Evolutionary conservation across 2,888 invertebrate species (phyloP).

Genomic region (Spilosoma lubricipeda): DNA sequence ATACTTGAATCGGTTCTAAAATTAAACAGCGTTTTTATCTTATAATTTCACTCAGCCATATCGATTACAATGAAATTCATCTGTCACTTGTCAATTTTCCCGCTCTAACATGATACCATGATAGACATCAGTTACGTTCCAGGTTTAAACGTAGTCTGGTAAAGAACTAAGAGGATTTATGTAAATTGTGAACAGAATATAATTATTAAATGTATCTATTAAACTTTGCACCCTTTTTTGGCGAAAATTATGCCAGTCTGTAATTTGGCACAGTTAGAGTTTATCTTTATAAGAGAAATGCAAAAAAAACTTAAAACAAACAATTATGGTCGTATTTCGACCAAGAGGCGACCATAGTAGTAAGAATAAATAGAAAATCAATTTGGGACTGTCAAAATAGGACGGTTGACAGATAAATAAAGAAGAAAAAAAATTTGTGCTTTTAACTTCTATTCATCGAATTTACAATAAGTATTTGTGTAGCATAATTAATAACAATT

Average conservation of each 20-base stretch:
- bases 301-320: too few species aligned
- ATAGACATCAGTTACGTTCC: too few species aligned
- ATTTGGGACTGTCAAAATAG: background rate
- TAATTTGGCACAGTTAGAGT: too few species aligned
- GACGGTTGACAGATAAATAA: too few species aligned
- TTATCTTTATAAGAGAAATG: too few species aligned
- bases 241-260: too few species aligned
- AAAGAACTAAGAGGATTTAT: background rate
- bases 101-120: background rate
- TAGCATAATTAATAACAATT: background rate
- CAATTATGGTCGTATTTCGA: too few species aligned
- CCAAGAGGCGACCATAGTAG: too few species aligned
- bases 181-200: background rate
- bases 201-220: too few species aligned
- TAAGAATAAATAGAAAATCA: background rate
- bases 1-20: background rate
- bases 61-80: background rate
- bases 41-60: background rate
- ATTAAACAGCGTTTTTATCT: background rate
- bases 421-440: background rate
- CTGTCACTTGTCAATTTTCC: background rate
- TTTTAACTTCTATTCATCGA: background rate
- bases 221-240: too few species aligned
- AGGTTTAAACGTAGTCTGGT: too few species aligned
- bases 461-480: background rate